phyloP scores from a whole-genome alignment of 2,797 vertebrate species.

The Jordanella pulchra region DNA sequence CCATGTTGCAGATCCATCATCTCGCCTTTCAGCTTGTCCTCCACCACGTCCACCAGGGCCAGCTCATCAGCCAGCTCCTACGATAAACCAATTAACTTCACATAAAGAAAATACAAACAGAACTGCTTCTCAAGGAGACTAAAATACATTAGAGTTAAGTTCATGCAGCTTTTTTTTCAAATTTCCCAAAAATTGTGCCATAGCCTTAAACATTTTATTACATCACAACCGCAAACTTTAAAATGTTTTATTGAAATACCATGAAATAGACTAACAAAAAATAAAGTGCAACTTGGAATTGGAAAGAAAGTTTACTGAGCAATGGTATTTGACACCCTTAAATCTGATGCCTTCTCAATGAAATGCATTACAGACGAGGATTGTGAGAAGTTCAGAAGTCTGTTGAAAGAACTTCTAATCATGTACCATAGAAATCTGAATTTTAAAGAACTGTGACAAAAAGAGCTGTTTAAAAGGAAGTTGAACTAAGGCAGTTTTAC shows the following conservation, averaged over 20 bases:
- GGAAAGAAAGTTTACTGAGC: not conserved
- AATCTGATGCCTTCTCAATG: not conserved
- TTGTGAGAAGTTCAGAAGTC: not conserved
- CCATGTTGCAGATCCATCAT: slow-evolving; percentile 97
- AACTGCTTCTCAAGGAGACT: not conserved
- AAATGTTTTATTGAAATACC: not conserved
- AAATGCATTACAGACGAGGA: not conserved
- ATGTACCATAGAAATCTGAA: not conserved
- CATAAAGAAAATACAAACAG: not conserved
- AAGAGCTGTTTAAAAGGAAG: not conserved
- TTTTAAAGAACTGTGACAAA: not conserved
- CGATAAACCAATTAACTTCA: slow-evolving; percentile 18
- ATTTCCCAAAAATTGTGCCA: no score
- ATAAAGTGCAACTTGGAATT: not conserved
- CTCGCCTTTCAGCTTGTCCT: slow-evolving; percentile 95
- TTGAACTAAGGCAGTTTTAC: not conserved
- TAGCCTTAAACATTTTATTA: not conserved
- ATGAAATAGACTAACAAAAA: not conserved
- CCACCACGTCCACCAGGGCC: slow-evolving; percentile 93
- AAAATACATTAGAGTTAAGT: no score
- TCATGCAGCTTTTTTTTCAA: no score
- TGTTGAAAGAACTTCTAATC: not conserved
- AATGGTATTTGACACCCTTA: not conserved
- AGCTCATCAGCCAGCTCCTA: slow-evolving; percentile 91
- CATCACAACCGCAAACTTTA: not conserved